These are phyloP conservation scores for Coleophora flavipennella DNA, from an alignment of 2,888 invertebrate species.

Conservation along the genomic window DNA sequence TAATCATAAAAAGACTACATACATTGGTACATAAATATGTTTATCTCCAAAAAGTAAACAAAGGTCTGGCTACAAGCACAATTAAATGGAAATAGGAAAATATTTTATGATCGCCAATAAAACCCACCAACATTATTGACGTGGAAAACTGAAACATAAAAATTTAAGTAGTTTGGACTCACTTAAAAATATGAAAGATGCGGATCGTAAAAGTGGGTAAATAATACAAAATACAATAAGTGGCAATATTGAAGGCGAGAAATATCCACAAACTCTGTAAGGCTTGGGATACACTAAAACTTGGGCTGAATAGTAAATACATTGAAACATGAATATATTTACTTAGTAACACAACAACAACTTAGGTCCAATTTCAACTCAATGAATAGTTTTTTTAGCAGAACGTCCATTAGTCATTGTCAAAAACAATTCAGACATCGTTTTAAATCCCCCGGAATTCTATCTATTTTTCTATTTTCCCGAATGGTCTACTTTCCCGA, in stretches of 20 bases:
- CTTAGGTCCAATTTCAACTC: too few species aligned
- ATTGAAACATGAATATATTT: too few species aligned
- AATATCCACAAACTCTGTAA: slow-evolving; percentile 27
- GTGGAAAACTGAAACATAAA: slow-evolving; percentile 62
- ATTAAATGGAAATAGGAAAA: slow-evolving; percentile 43
- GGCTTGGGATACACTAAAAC: slow-evolving; percentile 10
- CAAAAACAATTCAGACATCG: too few species aligned
- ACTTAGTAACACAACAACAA: too few species aligned
- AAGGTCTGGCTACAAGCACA: slow-evolving; percentile 23
- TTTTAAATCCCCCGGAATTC: too few species aligned
- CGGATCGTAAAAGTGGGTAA: slow-evolving; percentile 65
- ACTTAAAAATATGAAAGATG: slow-evolving; percentile 64
- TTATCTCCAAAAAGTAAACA: too few species aligned
- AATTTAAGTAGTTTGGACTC: slow-evolving; percentile 67
- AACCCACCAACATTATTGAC: slow-evolving; percentile 48
- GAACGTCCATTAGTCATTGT: too few species aligned
- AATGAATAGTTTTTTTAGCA: too few species aligned
- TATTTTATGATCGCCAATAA: slow-evolving; percentile 51
- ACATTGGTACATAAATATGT: not conserved
- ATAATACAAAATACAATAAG: slow-evolving; percentile 73
- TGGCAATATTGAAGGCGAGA: slow-evolving; percentile 57
- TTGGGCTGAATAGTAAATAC: too few species aligned
- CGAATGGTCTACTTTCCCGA: too few species aligned
- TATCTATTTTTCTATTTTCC: too few species aligned
- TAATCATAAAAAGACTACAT: not conserved